Evolutionary conservation across 2,888 invertebrate genomes (phyloP).

Genomic region (Synergus itoensis): DNA sequence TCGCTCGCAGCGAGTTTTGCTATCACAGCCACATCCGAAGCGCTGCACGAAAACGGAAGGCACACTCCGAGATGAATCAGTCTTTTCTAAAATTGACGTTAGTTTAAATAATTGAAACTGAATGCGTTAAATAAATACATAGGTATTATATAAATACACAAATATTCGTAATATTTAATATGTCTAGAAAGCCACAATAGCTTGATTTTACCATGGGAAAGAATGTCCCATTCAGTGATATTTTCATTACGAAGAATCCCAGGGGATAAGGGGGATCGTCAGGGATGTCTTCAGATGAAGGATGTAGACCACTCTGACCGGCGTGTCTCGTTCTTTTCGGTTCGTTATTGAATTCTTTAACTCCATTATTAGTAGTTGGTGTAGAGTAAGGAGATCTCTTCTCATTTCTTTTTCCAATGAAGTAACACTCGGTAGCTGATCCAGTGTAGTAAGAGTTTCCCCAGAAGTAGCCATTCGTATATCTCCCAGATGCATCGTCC

Average conservation of each 20-base stretch:
- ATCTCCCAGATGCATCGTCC: constrained; percentile 76
- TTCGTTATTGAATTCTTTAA: constrained; percentile 63
- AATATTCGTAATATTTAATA: too few relatives aligned
- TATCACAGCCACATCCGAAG: constrained; percentile 80
- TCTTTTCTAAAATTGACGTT: constrained; percentile 80
- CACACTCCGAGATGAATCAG: constrained; percentile 88
- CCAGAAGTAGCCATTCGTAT: constrained; percentile 76
- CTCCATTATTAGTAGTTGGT: constrained; percentile 54
- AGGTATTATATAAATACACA: too few relatives aligned
- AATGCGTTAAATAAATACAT: background rate
- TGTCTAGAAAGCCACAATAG: background rate
- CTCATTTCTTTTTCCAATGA: constrained; percentile 64
- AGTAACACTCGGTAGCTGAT: constrained; percentile 74
- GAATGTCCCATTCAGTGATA: constrained; percentile 69
- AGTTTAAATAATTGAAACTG: background rate
- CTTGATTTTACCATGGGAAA: constrained; percentile 60
- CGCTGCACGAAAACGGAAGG: constrained; percentile 85
- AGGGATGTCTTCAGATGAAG: constrained; percentile 48
- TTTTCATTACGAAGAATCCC: constrained; percentile 74
- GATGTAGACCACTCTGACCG: constrained; percentile 57
- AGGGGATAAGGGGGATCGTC: constrained; percentile 72
- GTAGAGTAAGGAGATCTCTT: constrained; percentile 47
- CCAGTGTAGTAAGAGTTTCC: constrained; percentile 76
- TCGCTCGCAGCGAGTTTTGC: constrained; percentile 79
- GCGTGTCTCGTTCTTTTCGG: constrained; percentile 62